Conservation (phyloP, 2,888 invertebrate species). For the Salpingus planirostris region DNA sequence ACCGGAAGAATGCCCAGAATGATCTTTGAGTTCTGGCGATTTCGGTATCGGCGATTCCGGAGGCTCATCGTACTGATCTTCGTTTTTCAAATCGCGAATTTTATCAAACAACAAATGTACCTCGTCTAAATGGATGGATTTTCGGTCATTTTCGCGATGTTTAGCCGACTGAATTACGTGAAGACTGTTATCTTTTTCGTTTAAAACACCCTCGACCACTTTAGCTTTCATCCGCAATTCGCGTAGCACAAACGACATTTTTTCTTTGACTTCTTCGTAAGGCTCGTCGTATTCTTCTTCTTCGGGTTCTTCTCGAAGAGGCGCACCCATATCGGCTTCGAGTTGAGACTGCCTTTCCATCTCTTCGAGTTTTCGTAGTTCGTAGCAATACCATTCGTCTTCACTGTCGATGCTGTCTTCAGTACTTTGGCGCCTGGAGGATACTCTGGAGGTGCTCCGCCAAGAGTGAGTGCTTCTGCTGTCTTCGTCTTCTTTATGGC, state of each 20-base stretch:
- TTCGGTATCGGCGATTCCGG: conserved; percentile 8
- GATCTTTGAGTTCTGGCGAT: conserved; percentile 9
- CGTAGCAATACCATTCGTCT: conserved; percentile 90
- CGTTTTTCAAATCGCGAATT: conserved; percentile 38
- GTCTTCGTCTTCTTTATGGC: conserved; percentile 62
- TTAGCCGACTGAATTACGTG: conserved; percentile 36
- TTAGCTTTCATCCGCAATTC: conserved; percentile 66
- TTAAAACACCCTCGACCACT: conserved; percentile 38
- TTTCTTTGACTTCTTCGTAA: conserved; percentile 62
- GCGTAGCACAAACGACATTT: conserved; percentile 70
- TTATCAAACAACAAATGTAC: conserved; percentile 39
- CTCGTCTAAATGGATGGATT: conserved; percentile 34
- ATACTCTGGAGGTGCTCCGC: conserved; percentile 76
- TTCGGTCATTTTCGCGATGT: conserved; percentile 27
- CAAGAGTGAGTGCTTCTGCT: conserved; percentile 80
- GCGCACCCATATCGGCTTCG: conserved; percentile 54
- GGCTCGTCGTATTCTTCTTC: conserved; percentile 49
- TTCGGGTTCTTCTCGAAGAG: conserved; percentile 53
- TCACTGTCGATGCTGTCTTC: conserved; percentile 90
- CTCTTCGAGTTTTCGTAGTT: conserved; percentile 76
- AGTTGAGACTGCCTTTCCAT: conserved; percentile 67
- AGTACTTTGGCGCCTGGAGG: conserved; percentile 80
- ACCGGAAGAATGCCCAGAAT: conserved; percentile 63
- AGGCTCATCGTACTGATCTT: conserved; percentile 36
- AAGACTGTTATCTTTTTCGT: conserved; percentile 37